Evolutionary conservation across 2,888 invertebrate species (phyloP), one percentile per base, ranked within the genome.

Genomic region (Andrena hattorfiana): DNA sequence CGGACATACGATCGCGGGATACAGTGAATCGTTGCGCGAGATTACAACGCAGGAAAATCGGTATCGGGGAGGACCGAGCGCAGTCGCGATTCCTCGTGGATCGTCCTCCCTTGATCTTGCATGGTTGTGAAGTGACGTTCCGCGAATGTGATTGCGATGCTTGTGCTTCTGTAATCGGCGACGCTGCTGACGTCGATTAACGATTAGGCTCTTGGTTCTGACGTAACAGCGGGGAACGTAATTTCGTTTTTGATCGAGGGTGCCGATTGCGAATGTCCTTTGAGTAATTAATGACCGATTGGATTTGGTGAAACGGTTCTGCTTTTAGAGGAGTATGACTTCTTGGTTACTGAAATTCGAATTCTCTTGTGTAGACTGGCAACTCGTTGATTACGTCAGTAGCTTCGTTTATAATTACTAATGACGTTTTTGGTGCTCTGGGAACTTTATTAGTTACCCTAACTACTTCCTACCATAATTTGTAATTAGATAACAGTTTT

Each of bases 41-140:
- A 78, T 51, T 48, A 20, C 16, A 23, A 2, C n/a, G 13, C 10
- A 10, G 23, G 42, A 59, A 69, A 30, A 59, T 77, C 51, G 23
- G 63, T 56, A 59, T 35, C 56, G 23, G 49, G 10, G 42, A 79
- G 72, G 70, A 74, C 70, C 68, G 82, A 85, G 42, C 28, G 67
- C 48, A 54, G 54, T 32, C 20, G 23, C 56, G 32, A 23, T 73
- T 51, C 59, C 20, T 48, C 10, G 13, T 13, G 54, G 16, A 59
- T 60, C 56, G n/a, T 2, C 30, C 5, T 49, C 16, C 32, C 8
- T 70, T 16, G 48, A 66, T 42, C 48, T 75, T 83, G 70, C 83
- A 68, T 73, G 26, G 42, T 16, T 60, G 85, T 83, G 73, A 83
- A 85, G 85, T 85, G 79, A 76, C 62, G 60, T 28, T 62, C 30